Conservation (phyloP, 2,888 invertebrate genomes). For the Bugulina stolonifera region DNA sequence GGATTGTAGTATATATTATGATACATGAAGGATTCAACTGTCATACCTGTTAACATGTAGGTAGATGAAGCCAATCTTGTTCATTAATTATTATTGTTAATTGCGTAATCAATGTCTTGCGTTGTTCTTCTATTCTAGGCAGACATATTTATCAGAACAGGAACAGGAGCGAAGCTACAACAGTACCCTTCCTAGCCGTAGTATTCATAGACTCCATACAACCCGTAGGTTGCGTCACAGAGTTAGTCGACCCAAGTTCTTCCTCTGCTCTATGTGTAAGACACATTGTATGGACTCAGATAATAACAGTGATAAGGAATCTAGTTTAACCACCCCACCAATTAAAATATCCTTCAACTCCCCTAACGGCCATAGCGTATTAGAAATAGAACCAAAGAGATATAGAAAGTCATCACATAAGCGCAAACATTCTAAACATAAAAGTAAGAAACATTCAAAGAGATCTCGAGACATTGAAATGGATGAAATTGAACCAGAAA, state of each 20-base stretch:
- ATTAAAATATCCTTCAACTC: constrained; percentile 24
- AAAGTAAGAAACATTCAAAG: constrained; percentile 29
- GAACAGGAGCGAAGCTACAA: not conserved
- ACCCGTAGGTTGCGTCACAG: not conserved
- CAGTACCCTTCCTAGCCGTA: not conserved
- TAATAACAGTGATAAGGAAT: not conserved
- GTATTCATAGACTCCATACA: not conserved
- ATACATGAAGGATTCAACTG: too few relatives aligned
- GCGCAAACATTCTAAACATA: not conserved
- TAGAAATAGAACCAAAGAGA: constrained; percentile 22
- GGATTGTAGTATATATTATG: too few relatives aligned
- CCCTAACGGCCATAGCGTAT: constrained; percentile 3
- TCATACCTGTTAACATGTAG: too few relatives aligned
- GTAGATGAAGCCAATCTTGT: too few relatives aligned
- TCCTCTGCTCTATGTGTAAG: constrained; percentile 18
- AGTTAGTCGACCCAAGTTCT: not conserved
- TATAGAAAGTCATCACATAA: not conserved
- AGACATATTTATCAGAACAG: not conserved
- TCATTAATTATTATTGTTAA: too few relatives aligned
- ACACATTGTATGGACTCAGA: constrained; percentile 12
- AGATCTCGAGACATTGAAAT: not conserved
- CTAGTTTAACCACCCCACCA: not conserved
- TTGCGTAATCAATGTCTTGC: too few relatives aligned
- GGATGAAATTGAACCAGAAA: not conserved
- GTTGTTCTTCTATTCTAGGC: too few relatives aligned